These are phyloP conservation scores for Taenioides sp. DNA, from an alignment of 2,797 vertebrate genomes.

Conservation along the genomic window DNA sequence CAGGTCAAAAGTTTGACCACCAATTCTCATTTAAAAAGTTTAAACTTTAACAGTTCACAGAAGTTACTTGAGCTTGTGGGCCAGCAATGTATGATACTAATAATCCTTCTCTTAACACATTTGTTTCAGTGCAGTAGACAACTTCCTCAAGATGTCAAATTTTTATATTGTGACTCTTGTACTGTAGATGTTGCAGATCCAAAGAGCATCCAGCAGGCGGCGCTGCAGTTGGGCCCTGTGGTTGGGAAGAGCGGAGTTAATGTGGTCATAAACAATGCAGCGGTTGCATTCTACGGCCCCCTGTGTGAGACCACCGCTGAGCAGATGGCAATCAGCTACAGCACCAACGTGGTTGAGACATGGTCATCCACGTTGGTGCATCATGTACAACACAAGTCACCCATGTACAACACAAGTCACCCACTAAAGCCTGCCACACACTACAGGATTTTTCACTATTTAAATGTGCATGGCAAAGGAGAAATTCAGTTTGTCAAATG, in stretches of 20 bases:
- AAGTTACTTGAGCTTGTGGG: too few species aligned
- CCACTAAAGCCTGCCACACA: too few species aligned
- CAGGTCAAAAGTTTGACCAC: too few species aligned
- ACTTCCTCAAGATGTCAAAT: too few species aligned
- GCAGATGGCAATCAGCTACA: constrained; percentile 49
- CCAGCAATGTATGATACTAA: too few species aligned
- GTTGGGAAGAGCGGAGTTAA: constrained; percentile 59
- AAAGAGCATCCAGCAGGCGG: constrained; percentile 49
- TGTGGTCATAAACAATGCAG: constrained; percentile 68
- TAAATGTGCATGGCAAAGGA: too few species aligned
- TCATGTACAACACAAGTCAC: constrained; percentile 34
- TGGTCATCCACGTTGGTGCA: constrained; percentile 48
- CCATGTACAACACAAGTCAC: constrained; percentile 27
- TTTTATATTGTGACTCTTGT: too few species aligned
- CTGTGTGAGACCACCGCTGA: constrained; percentile 39
- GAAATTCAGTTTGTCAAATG: too few species aligned
- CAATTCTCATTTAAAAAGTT: too few species aligned
- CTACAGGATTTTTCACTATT: too few species aligned
- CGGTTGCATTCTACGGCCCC: constrained; percentile 6
- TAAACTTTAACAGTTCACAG: too few species aligned
- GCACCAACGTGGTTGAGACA: constrained; percentile 56
- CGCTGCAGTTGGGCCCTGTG: constrained; percentile 42
- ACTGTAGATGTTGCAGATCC: constrained; percentile 57
- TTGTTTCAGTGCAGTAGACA: too few species aligned
- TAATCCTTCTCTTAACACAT: background rate